Conservation (phyloP, 2,797 vertebrate species). For the Natrix natrix region DNA sequence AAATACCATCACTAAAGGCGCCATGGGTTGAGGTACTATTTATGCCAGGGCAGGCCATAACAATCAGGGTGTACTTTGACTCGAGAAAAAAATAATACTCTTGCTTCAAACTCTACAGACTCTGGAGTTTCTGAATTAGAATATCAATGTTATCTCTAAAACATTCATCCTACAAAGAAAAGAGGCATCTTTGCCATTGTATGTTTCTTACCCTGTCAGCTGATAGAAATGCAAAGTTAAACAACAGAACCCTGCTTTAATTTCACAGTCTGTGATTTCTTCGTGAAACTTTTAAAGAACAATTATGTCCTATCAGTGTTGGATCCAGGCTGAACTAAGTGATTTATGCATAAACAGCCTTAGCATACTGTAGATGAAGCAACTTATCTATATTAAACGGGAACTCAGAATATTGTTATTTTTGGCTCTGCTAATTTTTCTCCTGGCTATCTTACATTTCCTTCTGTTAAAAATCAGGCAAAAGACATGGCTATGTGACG, state of each 20-base stretch:
- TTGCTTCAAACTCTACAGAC: slow-evolving; percentile 43
- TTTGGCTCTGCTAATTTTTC: slow-evolving; percentile 44
- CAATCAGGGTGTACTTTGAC: background rate
- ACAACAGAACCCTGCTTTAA: slow-evolving; percentile 66
- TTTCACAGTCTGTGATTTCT: slow-evolving; percentile 75
- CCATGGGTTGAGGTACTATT: background rate
- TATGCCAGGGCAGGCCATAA: background rate
- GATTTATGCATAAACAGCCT: slow-evolving; percentile 69
- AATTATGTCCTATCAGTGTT: slow-evolving; percentile 71
- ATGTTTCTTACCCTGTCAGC: slow-evolving; percentile 20
- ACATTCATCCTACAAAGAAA: slow-evolving; percentile 43
- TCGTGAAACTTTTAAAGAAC: slow-evolving; percentile 74
- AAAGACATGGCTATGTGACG: background rate
- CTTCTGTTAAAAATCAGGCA: slow-evolving; percentile 14
- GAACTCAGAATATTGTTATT: slow-evolving; percentile 52
- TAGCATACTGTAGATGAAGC: slow-evolving; percentile 53
- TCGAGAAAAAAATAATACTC: background rate
- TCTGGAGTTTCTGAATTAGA: slow-evolving; percentile 38
- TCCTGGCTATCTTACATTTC: slow-evolving; percentile 43
- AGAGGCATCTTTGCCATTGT: slow-evolving; percentile 42
- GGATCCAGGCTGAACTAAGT: slow-evolving; percentile 69
- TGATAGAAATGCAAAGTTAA: slow-evolving; percentile 68
- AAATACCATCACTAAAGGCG: background rate
- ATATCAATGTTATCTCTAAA: slow-evolving; percentile 48
- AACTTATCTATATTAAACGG: slow-evolving; percentile 63